Conservation (phyloP, 2,797 vertebrate genomes). For the Lagothrix lagotricha region DNA sequence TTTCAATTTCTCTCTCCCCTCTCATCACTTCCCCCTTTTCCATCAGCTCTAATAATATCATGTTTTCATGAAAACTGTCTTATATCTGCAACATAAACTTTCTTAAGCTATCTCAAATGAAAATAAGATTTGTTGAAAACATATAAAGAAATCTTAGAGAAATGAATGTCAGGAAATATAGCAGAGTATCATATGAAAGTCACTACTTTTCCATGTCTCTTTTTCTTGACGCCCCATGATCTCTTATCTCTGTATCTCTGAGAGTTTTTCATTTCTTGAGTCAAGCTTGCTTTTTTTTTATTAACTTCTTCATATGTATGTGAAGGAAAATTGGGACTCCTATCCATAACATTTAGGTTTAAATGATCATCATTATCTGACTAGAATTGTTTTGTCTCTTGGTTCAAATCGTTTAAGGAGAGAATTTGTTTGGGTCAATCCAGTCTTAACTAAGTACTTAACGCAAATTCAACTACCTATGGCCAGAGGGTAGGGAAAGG, state of each 20-base stretch:
- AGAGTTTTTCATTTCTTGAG: neutral
- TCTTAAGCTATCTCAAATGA: neutral
- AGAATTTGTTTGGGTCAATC: neutral
- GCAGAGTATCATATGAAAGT: neutral
- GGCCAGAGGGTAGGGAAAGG: neutral
- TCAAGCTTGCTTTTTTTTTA: neutral
- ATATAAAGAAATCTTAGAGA: neutral
- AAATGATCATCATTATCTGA: neutral
- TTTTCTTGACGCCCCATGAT: neutral
- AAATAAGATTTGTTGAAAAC: neutral
- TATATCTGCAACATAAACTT: neutral
- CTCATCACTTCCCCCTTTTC: neutral
- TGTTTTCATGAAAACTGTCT: neutral
- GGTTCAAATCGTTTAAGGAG: neutral
- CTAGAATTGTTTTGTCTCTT: neutral
- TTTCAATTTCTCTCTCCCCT: neutral
- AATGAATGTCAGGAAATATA: neutral
- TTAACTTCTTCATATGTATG: neutral
- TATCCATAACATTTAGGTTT: neutral
- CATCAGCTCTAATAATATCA: neutral
- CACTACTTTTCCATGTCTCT: neutral
- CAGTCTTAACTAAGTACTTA: neutral
- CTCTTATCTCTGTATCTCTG: neutral
- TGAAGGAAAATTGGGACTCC: neutral
- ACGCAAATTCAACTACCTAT: too few relatives aligned